A percentile compares a stretch with the other conserved stretches of the same genome.
These are phyloP conservation scores for Aphaenogaster floridana DNA, from an alignment of 1,140 invertebrate genomes.

Conservation along the genomic window DNA sequence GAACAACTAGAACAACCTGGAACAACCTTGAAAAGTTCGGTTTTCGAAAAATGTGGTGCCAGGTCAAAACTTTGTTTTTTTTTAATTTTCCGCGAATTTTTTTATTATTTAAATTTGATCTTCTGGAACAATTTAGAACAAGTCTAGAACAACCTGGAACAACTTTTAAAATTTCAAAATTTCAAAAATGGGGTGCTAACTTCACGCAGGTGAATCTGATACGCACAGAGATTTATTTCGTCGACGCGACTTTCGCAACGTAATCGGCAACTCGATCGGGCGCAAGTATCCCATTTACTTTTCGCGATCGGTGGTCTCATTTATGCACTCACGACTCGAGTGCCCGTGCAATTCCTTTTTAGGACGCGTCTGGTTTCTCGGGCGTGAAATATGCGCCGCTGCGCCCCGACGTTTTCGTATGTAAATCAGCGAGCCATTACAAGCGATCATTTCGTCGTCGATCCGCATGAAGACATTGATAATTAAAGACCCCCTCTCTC, in stretches of 20 bases:
- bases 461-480: background rate
- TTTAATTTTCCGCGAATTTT: too few relatives aligned
- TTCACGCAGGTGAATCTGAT: too few relatives aligned
- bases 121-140: too few relatives aligned
- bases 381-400: conserved; percentile 19
- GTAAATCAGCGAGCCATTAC: conserved; percentile 36
- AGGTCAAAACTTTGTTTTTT: too few relatives aligned
- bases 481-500: background rate
- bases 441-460: conserved; percentile 11
- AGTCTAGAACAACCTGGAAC: too few relatives aligned
- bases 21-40: too few relatives aligned
- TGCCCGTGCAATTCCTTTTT: conserved; percentile 36
- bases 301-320: conserved; percentile 21
- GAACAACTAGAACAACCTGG: too few relatives aligned
- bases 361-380: conserved; percentile 42
- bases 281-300: conserved; percentile 8
- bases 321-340: conserved; percentile 7
- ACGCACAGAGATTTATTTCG: background rate
- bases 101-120: too few relatives aligned
- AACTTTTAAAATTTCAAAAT: too few relatives aligned
- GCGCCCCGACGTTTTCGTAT: conserved; percentile 32
- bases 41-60: too few relatives aligned
- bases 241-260: background rate
- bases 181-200: too few relatives aligned
- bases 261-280: background rate